Percentiles rank a stretch among this genome's conserved stretches.
Conservation (phyloP, 2,797 vertebrate species). For the Neomorphus geoffroyi region DNA sequence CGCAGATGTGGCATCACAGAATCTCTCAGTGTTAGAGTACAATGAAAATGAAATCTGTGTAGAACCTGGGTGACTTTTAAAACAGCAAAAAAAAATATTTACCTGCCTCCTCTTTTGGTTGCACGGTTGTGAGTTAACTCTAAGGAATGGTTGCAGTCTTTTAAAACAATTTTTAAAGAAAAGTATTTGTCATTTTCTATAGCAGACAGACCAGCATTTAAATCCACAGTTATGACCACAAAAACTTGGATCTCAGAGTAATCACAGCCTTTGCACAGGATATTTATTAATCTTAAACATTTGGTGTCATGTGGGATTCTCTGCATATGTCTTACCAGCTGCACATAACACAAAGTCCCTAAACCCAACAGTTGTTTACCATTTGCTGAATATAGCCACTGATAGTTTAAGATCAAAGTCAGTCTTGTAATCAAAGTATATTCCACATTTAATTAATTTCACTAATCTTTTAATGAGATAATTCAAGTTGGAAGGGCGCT, state of each 20-base stretch:
- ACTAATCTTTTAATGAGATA: background rate
- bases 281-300: background rate
- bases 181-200: background rate
- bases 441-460: background rate
- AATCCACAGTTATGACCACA: background rate
- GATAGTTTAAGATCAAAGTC: background rate
- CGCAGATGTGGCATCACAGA: background rate
- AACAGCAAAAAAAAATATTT: background rate
- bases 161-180: background rate
- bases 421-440: background rate
- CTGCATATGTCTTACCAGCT: background rate
- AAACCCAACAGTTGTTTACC: background rate
- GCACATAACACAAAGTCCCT: background rate
- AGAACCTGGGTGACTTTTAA: background rate
- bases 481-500: background rate
- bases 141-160: background rate
- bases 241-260: background rate
- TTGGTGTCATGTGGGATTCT: background rate
- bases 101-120: background rate
- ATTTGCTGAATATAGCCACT: background rate
- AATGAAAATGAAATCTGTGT: background rate
- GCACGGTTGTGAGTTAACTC: background rate
- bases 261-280: background rate
- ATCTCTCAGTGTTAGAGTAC: background rate
- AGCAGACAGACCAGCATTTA: background rate